Evolutionary conservation across 2,888 invertebrate species (phyloP).

Genomic region (Iphiclides podalirius): DNA sequence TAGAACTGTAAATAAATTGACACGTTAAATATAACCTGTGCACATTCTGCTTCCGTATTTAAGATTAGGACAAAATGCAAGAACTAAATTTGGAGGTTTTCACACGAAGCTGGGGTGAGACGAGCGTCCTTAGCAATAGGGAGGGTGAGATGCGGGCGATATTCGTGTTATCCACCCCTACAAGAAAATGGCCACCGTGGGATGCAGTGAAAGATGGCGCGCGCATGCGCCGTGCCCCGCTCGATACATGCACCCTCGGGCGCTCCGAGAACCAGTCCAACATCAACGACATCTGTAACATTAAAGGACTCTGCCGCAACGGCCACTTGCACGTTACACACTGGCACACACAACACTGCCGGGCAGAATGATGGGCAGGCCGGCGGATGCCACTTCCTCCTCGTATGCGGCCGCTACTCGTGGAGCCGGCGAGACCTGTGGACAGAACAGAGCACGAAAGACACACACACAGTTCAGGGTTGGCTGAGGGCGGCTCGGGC

Average conservation of each 20-base stretch:
- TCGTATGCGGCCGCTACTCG: too few species aligned
- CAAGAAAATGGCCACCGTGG: constrained; percentile 60
- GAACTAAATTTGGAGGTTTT: too few species aligned
- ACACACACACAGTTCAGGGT: constrained; percentile 24
- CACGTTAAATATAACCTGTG: neutral
- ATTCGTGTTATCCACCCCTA: constrained; percentile 44
- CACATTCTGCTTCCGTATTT: too few species aligned
- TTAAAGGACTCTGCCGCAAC: neutral
- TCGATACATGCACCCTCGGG: constrained; percentile 72
- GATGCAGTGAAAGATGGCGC: constrained; percentile 67
- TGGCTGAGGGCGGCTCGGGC: too few species aligned
- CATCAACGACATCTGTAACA: constrained; percentile 27
- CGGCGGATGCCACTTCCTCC: too few species aligned
- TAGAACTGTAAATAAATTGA: neutral
- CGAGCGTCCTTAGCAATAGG: too few species aligned
- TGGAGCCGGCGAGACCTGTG: constrained; percentile 34
- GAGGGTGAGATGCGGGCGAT: constrained; percentile 22
- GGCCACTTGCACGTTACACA: too few species aligned
- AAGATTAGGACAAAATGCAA: too few species aligned
- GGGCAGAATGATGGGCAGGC: neutral
- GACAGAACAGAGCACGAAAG: constrained; percentile 35
- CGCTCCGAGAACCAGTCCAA: constrained; percentile 46
- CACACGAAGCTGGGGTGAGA: neutral
- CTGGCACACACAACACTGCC: constrained; percentile 23
- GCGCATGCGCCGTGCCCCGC: constrained; percentile 71